Base-by-base conservation (phyloP, 1,140 invertebrate genomes). In the Sitobion miscanthi region DNA sequence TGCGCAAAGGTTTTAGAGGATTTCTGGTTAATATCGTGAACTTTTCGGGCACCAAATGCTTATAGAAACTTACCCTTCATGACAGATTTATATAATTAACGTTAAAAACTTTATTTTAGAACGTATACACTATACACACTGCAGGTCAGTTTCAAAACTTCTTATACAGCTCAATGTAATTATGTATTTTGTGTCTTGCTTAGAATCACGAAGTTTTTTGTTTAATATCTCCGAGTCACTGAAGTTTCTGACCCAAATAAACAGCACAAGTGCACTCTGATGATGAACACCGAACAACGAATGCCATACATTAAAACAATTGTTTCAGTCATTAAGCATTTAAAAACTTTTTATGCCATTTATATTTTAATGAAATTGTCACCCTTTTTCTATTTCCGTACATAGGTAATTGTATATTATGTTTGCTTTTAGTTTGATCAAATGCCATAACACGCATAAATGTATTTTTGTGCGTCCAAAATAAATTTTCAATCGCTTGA, bases 61-160 rank as follows among this genome's bases (percentile, higher is more conserved):
- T 57, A 89, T 57, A 57, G 88, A 89, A 57, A 89, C 49, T 89
- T 42, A 54, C 52, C 52, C 88, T 89, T 89, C 88, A 57, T 57
- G 88, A 57, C 88, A 89, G n/a, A 89, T 89, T 89, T 89, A 89
- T 89, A 89, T 57, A 89, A 89, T 89, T n/a, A 89, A 89, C 88
- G 52, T 89, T 89, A 89, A 89, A 54, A 89, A 89, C 88, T 89
- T 89, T 89, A 89, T 89, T 89, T 52, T 35, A n/a, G 49, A 30
- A 54, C 49, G 47, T 89, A 88, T n/a, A 87, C 45, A 11, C 11
- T 45, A 20, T 14, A 57, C 49, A 25, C 88, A 35, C 23, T 42
- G 21, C 52, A 57, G 88, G 88, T 89, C 88, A 89, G 88, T 89
- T 89, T 57, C 21, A 47, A 57, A 89, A 89, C 88, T 89, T 89